Conservation (phyloP, 2,113 vertebrate species). For the Spea bombifrons region DNA sequence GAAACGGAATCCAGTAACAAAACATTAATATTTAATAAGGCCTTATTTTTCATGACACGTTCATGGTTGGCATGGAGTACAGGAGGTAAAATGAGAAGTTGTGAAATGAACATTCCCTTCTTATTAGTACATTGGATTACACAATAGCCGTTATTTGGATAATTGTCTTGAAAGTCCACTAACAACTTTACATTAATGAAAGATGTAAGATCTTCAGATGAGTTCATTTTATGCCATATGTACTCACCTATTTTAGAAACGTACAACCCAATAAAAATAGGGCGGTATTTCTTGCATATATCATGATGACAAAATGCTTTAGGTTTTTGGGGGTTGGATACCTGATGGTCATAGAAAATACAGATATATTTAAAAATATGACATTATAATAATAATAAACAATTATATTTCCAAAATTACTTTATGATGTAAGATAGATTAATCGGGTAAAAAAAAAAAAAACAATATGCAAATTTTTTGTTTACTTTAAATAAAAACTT, state of each 20-base stretch:
- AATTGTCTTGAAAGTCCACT: neutral
- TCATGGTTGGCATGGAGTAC: neutral
- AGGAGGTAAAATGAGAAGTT: constrained; percentile 49
- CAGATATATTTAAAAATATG: constrained; percentile 7
- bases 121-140: constrained; percentile 40
- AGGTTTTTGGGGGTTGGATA: constrained; percentile 20
- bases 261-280: constrained; percentile 41
- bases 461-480: too few species aligned
- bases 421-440: too few species aligned
- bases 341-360: neutral
- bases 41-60: neutral
- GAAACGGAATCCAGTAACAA: constrained; percentile 49
- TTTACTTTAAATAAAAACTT: too few species aligned
- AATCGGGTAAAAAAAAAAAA: too few species aligned
- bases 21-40: constrained; percentile 45
- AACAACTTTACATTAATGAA: constrained; percentile 22
- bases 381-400: neutral
- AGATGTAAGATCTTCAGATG: constrained; percentile 24
- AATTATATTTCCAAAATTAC: neutral
- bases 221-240: constrained; percentile 37
- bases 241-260: constrained; percentile 20
- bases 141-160: constrained; percentile 44
- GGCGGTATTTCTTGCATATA: constrained; percentile 31
- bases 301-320: constrained; percentile 29
- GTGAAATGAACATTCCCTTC: constrained; percentile 21